Base-by-base conservation (phyloP, 2,797 vertebrate species). In the Apodemus agrarius region DNA sequence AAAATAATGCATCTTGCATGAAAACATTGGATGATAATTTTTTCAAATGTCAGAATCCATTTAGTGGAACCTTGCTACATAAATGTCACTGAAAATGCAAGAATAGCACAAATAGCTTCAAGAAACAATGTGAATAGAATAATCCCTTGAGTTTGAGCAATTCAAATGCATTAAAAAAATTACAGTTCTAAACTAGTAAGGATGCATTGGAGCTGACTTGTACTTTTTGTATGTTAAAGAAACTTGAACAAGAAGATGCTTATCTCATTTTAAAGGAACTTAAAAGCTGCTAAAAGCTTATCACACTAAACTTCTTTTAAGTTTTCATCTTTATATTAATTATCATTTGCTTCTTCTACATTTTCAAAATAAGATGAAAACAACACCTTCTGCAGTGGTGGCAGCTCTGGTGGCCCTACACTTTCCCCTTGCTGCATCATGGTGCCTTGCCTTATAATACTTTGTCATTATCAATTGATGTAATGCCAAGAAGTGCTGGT, bases 391-490 rank as follows among this genome's bases (percentile, higher is more conserved):
- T 49, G 29, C 29, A 85, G 40, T 8, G 43, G 61, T 34, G 40
- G 40, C 19, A 12, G 40, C 40, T 67, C 61, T 46, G 26, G 40
- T 46, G 40, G 6, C 17, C 3, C 11, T 43, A 14, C 40, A 6
- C 17, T 65, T 85, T 0, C 11, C 11, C 40, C 43, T 22, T 85
- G 61, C 10, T 85, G 19, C 8, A 65, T 6, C 40, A 67, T 43
- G 10, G 61, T 46, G 17, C 97, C 99, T 99, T 61, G 99, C 99
- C 59, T 99, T 99, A 93, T 99, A 99, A 85, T 99, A 99, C 98
- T 99, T 99, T 98, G 99, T 99, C 97, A 99, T 99, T 99, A 99
- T 99, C 97, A n/a, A n/a, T 69, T 69, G 99, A 99, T 98, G 99
- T 99, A 97, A 99, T 63, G 99, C 99, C 6, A 99, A 99, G 94